phyloP scores from a whole-genome alignment of 1,140 invertebrate genomes.

The Drosophila miranda region DNA sequence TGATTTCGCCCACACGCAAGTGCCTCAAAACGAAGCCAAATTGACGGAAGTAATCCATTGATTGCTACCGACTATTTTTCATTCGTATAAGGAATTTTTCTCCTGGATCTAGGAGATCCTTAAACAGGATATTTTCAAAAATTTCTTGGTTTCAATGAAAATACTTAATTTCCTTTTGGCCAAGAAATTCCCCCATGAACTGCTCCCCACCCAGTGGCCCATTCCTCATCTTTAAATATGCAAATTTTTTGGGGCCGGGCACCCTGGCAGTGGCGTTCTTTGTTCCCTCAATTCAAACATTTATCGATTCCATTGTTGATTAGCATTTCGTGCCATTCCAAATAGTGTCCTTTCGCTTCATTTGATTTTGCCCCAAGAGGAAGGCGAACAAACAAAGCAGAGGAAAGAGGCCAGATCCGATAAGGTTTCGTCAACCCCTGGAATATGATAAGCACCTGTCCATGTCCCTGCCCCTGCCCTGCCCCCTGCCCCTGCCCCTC shows the following conservation, averaged over 20 bases:
- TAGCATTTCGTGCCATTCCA: constrained; percentile 61
- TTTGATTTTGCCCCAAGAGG: constrained; percentile 32
- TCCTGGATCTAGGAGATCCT: no score
- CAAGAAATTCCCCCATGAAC: constrained; percentile 44
- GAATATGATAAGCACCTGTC: constrained; percentile 42
- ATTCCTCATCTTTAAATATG: constrained; percentile 61
- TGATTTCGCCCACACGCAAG: constrained; percentile 47
- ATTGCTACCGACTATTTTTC: constrained; percentile 38
- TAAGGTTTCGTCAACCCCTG: constrained; percentile 32
- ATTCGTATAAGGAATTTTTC: constrained; percentile 11
- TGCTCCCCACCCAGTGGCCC: not conserved
- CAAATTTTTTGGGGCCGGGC: constrained; percentile 47
- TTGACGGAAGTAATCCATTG: constrained; percentile 73
- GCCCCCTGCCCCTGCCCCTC: not conserved
- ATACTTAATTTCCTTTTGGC: constrained; percentile 48
- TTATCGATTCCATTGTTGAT: constrained; percentile 76
- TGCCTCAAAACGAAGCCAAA: constrained; percentile 34
- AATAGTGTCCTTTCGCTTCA: constrained; percentile 18
- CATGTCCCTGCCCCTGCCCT: not conserved
- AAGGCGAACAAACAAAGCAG: constrained; percentile 61
- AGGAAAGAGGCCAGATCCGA: constrained; percentile 3
- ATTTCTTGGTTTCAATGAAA: constrained; percentile 14
- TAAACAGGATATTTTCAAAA: no score
- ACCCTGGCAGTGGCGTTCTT: constrained; percentile 1
- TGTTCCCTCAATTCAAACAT: constrained; percentile 60